Evolutionary conservation across 2,113 vertebrate genomes (phyloP), one percentile per base, ranked within the genome.

Genomic region (Brevimyrus niger): DNA sequence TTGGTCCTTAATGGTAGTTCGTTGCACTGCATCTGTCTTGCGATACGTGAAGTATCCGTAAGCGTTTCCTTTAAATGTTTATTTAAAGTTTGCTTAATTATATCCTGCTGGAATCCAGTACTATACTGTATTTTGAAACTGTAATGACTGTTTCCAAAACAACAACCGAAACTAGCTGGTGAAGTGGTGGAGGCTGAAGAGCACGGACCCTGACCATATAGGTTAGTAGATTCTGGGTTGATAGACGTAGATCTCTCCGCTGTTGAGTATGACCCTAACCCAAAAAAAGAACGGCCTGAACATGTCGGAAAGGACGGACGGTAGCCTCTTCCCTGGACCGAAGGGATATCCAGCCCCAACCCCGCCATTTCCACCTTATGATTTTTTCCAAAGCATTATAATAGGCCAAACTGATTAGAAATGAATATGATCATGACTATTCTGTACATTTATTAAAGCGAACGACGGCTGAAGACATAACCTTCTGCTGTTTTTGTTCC

Each of bases 71-170:
- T 95, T 2, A 96, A 95, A 91, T 96, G 97, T 90, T 95, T 94
- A 92, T 94, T 95, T 88, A 96, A 91, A 73, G 94, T 93, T 92
- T 96, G 95, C 92, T 97, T 97, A 90, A 96, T 95, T 42, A 95
- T 95, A 90, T 94, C 95, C 69, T 96, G 96, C 92, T 96, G 96
- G 38, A 97, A 95, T 92, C 95, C 96, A 90, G 96, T 94, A 58
- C 95, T 95, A 90, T 97, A 95, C 69, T 96, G 94, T 95, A 96
- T 95, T 91, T 96, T 96, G 94, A 95, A 97, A 94, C 96, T 96
- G 89, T 97, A 97, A 94, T 96, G 97, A 94, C 96, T 96, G 90
- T 96, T 97, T 90, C 96, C 96, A 93, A 97, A 97, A 93, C 96
- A 95, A 94, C 97, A 97, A 89, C 96, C 96, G 90, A 96, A 97